Evolutionary conservation across 2,797 vertebrate genomes (phyloP).

Genomic region (Microcaecilia unicolor): DNA sequence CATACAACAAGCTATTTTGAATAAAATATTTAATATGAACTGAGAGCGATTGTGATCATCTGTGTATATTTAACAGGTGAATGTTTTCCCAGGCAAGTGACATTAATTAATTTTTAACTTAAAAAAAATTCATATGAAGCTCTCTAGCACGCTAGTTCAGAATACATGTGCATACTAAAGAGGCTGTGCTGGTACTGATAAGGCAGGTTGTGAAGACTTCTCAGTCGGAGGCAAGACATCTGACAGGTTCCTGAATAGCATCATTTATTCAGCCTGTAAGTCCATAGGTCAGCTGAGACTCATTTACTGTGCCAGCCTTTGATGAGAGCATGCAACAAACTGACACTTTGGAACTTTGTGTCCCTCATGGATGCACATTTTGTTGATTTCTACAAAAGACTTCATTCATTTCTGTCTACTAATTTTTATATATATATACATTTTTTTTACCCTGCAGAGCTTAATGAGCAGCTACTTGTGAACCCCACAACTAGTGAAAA

Average conservation of each 20-base stretch:
- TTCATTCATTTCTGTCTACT: too few species aligned
- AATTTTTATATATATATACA: background rate
- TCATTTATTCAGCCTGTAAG: constrained; percentile 16
- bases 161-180: constrained; percentile 4
- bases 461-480: constrained; percentile 35
- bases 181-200: constrained; percentile 39
- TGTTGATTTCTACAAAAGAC: fast-evolving
- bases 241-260: background rate
- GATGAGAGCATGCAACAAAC: background rate
- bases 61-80: constrained; percentile 15
- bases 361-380: background rate
- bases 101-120: constrained; percentile 47
- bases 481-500: constrained; percentile 25
- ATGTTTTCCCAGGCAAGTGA: constrained; percentile 36
- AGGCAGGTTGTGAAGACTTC: constrained; percentile 27
- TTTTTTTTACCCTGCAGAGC: constrained; percentile 32
- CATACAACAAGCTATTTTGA: background rate
- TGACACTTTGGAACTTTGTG: background rate
- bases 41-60: too few species aligned
- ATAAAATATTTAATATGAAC: background rate
- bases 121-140: constrained; percentile 1
- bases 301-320: background rate
- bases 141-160: constrained; percentile 15
- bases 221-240: background rate
- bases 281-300: background rate